Percentiles rank a stretch among this genome's conserved stretches.
Evolutionary conservation across 2,797 vertebrate genomes (phyloP).

Genomic region (Diplodus puntazzo): DNA sequence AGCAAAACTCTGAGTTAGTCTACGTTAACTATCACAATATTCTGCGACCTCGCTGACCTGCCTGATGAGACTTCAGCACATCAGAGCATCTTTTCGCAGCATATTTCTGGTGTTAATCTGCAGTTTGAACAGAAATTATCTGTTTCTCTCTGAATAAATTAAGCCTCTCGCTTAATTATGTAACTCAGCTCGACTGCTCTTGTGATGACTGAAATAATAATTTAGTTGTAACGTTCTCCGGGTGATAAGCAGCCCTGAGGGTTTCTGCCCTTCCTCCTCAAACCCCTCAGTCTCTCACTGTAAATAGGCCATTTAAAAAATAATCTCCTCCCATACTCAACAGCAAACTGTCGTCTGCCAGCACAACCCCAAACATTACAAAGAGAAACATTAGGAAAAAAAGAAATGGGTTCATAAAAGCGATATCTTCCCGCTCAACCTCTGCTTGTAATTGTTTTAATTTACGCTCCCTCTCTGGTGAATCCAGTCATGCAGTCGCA

Average conservation of each 20-base stretch:
- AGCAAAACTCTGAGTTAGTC: too few species aligned
- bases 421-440: not conserved
- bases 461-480: not conserved
- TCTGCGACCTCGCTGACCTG: too few species aligned
- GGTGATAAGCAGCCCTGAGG: constrained; percentile 7
- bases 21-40: too few species aligned
- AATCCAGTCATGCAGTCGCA: not conserved
- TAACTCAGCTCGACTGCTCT: not conserved
- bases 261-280: constrained; percentile 7
- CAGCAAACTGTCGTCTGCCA: not conserved
- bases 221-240: not conserved
- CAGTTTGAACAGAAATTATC: too few species aligned
- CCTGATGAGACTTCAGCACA: too few species aligned
- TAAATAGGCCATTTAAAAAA: constrained; percentile 22
- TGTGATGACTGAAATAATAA: not conserved
- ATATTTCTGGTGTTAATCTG: too few species aligned
- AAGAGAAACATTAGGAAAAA: too few species aligned
- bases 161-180: not conserved
- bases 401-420: constrained; percentile 9
- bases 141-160: too few species aligned
- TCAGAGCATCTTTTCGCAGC: too few species aligned
- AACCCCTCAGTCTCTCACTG: not conserved
- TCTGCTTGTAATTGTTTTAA: not conserved
- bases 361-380: not conserved
- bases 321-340: not conserved